Evolutionary conservation across 2,888 invertebrate genomes (phyloP).

Genomic region (Leucania comma): DNA sequence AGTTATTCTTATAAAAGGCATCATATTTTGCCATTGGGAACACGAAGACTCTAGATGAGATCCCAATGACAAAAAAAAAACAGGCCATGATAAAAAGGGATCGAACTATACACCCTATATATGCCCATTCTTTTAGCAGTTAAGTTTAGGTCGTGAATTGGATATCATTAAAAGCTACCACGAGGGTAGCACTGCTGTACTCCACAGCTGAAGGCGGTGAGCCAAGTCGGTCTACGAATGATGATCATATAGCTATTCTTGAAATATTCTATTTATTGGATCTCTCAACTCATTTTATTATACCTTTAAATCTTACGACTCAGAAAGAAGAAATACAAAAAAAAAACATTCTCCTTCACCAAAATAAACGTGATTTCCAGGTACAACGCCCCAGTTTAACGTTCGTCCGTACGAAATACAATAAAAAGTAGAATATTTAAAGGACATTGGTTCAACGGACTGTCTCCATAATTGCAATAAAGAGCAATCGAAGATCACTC

Average conservation of each 20-base stretch:
- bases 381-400: constrained; percentile 61
- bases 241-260: not conserved
- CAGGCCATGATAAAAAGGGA: no score
- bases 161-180: no score
- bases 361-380: constrained; percentile 56
- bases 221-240: not conserved
- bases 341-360: constrained; percentile 42
- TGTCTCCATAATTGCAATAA: constrained; percentile 70
- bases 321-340: constrained; percentile 6
- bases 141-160: no score
- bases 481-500: constrained; percentile 73
- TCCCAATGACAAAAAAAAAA: no score
- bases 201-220: not conserved
- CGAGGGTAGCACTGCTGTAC: no score
- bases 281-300: not conserved
- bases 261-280: not conserved
- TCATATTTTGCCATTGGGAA: no score
- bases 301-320: not conserved
- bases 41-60: not conserved
- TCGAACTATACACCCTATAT: no score
- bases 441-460: constrained; percentile 71
- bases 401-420: constrained; percentile 45
- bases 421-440: constrained; percentile 64
- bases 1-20: not conserved
- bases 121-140: no score